Base-by-base conservation (phyloP, 2,888 invertebrate genomes). In the Cheilosia scutellata region DNA sequence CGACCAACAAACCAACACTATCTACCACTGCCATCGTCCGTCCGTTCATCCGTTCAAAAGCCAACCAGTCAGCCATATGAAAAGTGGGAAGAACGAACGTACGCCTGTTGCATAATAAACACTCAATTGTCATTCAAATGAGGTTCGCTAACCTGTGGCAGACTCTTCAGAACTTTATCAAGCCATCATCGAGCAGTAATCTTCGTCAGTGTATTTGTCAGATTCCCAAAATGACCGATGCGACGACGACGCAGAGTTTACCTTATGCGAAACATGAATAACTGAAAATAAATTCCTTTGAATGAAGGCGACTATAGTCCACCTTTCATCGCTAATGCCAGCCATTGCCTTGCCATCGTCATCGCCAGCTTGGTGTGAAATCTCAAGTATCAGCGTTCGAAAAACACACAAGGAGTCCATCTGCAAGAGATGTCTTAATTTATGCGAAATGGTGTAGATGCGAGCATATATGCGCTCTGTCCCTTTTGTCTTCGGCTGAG, bases 41-140 rank as follows among this genome's bases (percentile, higher is more conserved):
- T 58, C 31, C 47, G 75, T 75, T 80, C 80, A 70, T 79, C 83
- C 79, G 84, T 62, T 86, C 55, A 55, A 42, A 65, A 47, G 66
- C 25, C 63, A 77, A 72, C 76, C 65, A 80, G 63, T 70, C 68
- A 62, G 29, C 72, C 76, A 68, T 72, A 87, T 87, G 82, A 82
- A 75, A 80, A 87, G 72, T 72, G 77, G 82, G 70, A 87, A 82
- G 77, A 82, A 72, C 72, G 47, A 63, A 68, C 51, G 76, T 20
- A 89, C 90, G 91, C 87, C 89, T 80, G 89, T 91, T 91, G 91
- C 91, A 91, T 91, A 91, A 91, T 90, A 91, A 91, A 89, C 90
- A 90, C 89, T 89, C 89, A 80, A 76, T 88, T 88, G 87, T 77
- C 86, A 88, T 88, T 88, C 88, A 88, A 86, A 87, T 87, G 62